Evolutionary conservation across 2,113 vertebrate species (phyloP).

Genomic region (Ranitomeya imitator): DNA sequence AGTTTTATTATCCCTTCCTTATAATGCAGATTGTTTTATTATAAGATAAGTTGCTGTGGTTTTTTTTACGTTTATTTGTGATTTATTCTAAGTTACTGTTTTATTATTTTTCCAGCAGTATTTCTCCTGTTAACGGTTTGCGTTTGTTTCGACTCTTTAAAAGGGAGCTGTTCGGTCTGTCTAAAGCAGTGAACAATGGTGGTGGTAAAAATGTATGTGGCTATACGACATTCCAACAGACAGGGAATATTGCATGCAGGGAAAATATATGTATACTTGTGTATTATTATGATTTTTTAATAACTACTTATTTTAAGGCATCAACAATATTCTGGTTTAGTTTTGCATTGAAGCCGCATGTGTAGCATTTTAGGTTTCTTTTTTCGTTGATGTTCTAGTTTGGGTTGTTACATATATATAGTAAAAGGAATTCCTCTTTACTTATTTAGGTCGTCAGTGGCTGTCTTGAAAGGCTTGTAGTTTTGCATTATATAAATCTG

Average conservation of each 20-base stretch:
- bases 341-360: slow-evolving; percentile 41
- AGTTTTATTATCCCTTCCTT: slow-evolving; percentile 9
- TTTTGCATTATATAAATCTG: slow-evolving; percentile 36
- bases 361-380: slow-evolving; percentile 48
- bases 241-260: slow-evolving; percentile 47
- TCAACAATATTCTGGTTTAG: slow-evolving; percentile 27
- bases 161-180: slow-evolving; percentile 25
- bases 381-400: slow-evolving; percentile 6
- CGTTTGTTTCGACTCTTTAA: slow-evolving; percentile 22
- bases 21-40: slow-evolving; percentile 45
- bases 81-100: slow-evolving; percentile 20
- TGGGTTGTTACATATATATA: slow-evolving; percentile 22
- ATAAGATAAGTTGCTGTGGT: slow-evolving; percentile 20
- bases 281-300: slow-evolving; percentile 22
- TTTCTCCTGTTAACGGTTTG: slow-evolving; percentile 29
- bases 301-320: slow-evolving; percentile 30
- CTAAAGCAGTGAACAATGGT: slow-evolving; percentile 28
- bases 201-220: background rate
- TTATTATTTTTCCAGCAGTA: slow-evolving; percentile 40
- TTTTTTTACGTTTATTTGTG: slow-evolving; percentile 7
- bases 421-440: slow-evolving; percentile 35
- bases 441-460: slow-evolving; percentile 6
- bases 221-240: slow-evolving; percentile 39
- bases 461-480: slow-evolving; percentile 31
- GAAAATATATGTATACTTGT: slow-evolving; percentile 38